A percentile compares a stretch with the other conserved stretches of the same genome.
Evolutionary conservation across 2,797 vertebrate species (phyloP).

Genomic region (Sebastes kiyomatsui): DNA sequence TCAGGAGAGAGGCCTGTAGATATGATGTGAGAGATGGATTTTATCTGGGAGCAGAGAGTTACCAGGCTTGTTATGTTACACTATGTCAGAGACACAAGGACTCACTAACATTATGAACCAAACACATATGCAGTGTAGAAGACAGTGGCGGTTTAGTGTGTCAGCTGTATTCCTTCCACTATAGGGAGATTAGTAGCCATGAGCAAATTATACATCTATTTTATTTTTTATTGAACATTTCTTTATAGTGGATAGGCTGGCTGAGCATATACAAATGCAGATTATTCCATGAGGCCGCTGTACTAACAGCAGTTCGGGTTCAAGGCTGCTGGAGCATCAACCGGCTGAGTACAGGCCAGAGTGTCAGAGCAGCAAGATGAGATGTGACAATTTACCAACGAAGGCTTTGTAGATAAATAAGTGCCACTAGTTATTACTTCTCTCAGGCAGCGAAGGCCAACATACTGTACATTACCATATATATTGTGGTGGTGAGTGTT

Average conservation of each 20-base stretch:
- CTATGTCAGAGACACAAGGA: conserved; percentile 24
- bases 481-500: background rate
- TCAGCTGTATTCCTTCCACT: background rate
- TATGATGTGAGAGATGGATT: conserved; percentile 5
- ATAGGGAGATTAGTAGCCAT: background rate
- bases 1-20: background rate
- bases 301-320: background rate
- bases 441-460: background rate
- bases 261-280: background rate
- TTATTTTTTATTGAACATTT: background rate
- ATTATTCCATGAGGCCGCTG: background rate
- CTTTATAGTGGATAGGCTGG: background rate
- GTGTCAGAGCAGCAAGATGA: background rate
- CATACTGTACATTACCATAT: background rate
- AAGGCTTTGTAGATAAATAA: background rate
- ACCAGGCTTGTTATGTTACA: background rate
- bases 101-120: background rate
- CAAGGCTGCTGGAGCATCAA: background rate
- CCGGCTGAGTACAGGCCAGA: too few relatives aligned
- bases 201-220: background rate
- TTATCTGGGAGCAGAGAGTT: background rate
- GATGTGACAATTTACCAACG: background rate
- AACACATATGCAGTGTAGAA: conserved; percentile 21
- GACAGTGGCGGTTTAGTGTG: background rate
- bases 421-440: background rate